phyloP scores from a whole-genome alignment of 2,113 vertebrate species.

The Eubucco bourcierii region DNA sequence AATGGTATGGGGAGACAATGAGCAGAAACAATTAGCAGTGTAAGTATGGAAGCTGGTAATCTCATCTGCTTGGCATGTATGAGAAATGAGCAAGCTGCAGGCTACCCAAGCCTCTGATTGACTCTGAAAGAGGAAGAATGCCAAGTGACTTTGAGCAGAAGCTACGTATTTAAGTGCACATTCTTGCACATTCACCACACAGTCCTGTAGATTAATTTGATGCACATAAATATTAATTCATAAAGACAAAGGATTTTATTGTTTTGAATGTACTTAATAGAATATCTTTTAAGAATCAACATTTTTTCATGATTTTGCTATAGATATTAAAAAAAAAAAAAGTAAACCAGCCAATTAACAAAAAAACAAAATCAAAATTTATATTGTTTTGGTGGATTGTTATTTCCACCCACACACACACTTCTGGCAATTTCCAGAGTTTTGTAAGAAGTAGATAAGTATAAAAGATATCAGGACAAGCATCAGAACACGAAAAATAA shows the following conservation, averaged over 20 bases:
- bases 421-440: not conserved
- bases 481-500: not conserved
- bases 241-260: not conserved
- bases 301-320: not conserved
- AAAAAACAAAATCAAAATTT: not conserved
- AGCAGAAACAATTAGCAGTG: not conserved
- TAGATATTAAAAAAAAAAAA: too few relatives aligned
- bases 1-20: fast-evolving
- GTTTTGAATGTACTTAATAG: not conserved
- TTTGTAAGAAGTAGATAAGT: not conserved
- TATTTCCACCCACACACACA: too few relatives aligned
- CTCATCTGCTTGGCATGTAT: not conserved
- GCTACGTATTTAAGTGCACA: not conserved
- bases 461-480: not conserved
- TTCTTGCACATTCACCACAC: not conserved
- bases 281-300: not conserved
- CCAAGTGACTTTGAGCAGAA: not conserved
- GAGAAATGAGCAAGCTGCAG: not conserved
- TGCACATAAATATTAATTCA: not conserved
- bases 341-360: not conserved
- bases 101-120: not conserved
- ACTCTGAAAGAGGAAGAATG: not conserved
- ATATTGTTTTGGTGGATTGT: not conserved
- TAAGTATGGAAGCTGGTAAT: not conserved
- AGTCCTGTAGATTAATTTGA: not conserved